Evolutionary conservation across 2,888 invertebrate species (phyloP).

Genomic region (Anaspis maculata): DNA sequence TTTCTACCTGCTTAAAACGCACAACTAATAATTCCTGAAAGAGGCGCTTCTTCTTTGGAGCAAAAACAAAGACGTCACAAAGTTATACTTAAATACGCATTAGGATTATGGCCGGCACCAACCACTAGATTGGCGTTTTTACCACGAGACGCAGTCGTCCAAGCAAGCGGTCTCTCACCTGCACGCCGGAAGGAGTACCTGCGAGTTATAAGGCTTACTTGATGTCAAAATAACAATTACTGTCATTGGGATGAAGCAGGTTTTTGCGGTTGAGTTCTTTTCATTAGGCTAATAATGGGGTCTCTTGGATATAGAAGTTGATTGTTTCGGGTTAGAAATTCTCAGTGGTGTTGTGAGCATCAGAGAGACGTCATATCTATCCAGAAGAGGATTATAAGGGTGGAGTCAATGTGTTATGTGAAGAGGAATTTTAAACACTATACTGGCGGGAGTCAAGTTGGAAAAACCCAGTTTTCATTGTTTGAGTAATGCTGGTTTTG

Average conservation of each 20-base stretch:
- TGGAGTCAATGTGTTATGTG: too few relatives aligned
- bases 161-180: constrained; percentile 1
- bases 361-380: too few relatives aligned
- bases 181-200: not conserved
- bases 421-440: too few relatives aligned
- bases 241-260: constrained; percentile 31
- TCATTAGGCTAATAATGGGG: constrained; percentile 35
- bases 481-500: too few relatives aligned
- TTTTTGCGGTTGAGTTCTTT: constrained; percentile 34
- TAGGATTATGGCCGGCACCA: constrained; percentile 25
- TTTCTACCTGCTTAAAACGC: too few relatives aligned
- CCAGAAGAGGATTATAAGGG: too few relatives aligned
- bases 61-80: constrained; percentile 23
- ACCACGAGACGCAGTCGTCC: constrained; percentile 14
- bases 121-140: constrained; percentile 18
- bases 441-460: too few relatives aligned
- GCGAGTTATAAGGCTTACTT: constrained; percentile 16
- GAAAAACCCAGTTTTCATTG: too few relatives aligned
- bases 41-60: too few relatives aligned
- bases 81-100: constrained; percentile 32
- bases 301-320: constrained; percentile 9
- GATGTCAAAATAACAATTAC: constrained; percentile 32
- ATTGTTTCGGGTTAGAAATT: too few relatives aligned
- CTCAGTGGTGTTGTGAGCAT: too few relatives aligned
- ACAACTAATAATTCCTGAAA: too few relatives aligned